These are phyloP conservation scores for Zygogramma bicolorata DNA, from an alignment of 2,888 invertebrate species.

Conservation along the genomic window DNA sequence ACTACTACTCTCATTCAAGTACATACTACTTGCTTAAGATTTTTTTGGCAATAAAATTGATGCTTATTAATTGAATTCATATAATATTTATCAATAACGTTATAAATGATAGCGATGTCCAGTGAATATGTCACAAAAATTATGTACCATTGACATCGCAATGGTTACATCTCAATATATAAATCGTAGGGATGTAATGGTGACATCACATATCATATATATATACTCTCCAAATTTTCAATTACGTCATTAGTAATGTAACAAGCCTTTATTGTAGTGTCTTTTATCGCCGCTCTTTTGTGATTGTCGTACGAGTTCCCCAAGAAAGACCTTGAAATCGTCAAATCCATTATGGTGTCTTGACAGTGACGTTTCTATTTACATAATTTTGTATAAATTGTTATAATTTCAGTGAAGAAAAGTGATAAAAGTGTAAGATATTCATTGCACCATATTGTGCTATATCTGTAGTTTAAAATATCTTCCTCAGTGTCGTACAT, in stretches of 20 bases:
- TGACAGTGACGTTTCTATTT: conserved; percentile 66
- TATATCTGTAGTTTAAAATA: conserved; percentile 41
- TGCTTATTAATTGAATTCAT: too few relatives aligned
- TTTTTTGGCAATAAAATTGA: too few relatives aligned
- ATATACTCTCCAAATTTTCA: background rate
- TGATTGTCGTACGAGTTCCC: conserved; percentile 12
- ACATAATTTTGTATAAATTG: conserved; percentile 64
- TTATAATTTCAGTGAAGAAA: conserved; percentile 49
- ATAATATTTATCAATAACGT: too few relatives aligned
- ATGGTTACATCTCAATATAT: too few relatives aligned
- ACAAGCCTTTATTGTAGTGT: background rate
- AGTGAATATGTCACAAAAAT: too few relatives aligned
- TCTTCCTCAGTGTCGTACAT: conserved; percentile 35
- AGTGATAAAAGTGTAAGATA: conserved; percentile 30
- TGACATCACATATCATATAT: background rate
- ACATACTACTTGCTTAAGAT: too few relatives aligned
- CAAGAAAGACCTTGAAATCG: conserved; percentile 37
- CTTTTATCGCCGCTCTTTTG: background rate
- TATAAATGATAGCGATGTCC: too few relatives aligned
- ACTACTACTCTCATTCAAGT: too few relatives aligned
- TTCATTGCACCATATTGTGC: conserved; percentile 21
- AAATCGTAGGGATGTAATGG: too few relatives aligned
- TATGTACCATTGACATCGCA: too few relatives aligned
- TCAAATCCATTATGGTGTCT: conserved; percentile 60
- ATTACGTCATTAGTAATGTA: background rate